Base-by-base conservation (phyloP, 2,113 vertebrate species). In the Spea multiplicata region DNA sequence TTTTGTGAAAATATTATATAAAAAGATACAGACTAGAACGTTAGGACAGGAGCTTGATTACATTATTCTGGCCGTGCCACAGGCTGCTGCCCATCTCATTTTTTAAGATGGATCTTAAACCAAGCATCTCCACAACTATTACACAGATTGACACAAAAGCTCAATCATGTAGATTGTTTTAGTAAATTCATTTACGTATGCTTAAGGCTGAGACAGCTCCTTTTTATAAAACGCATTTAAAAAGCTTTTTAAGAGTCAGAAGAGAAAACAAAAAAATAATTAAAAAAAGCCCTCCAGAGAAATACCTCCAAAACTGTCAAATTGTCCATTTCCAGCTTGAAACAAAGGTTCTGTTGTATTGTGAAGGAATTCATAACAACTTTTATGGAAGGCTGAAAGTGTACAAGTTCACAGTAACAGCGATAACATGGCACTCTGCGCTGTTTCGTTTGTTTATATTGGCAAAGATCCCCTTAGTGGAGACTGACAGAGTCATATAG, bases 401-500 rank as follows among this genome's bases (percentile, higher is more conserved):
- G 86, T 90, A 83, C 87, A 91, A 88, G 88, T 90, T 93, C 89
- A 89, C 88, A 92, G 93, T 91, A 88, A 89, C 88, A 88, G 89
- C 77, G 93, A 96, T 92, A 92, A 90, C 91, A 88, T 87, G 86
- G 92, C 90, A 90, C 93, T 90, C 90, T 86, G 82, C 83, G 74
- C 90, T 93, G 85, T 91, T 91, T 87, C 86, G 87, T 86, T 89
- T 94, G 93, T 96, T 96, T 94, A 93, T 93, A 89, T 94, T 96
- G 95, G 94, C 94, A 87, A 83, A 82, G 89, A 85, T 91, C 92
- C 91, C 89, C 73, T 17, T 90, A 89, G 91, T 88, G 84, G 86
- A 91, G 86, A 89, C 87, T 75, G 76, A 89, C 86, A 92, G 74
- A 75, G 91, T 87, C 90, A 86, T 89, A 82, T 88, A 93, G 88